A percentile compares a stretch with the other conserved stretches of the same genome.
phyloP scores from a whole-genome alignment of 2,113 vertebrate species.

The Pyrgilauda ruficollis region DNA sequence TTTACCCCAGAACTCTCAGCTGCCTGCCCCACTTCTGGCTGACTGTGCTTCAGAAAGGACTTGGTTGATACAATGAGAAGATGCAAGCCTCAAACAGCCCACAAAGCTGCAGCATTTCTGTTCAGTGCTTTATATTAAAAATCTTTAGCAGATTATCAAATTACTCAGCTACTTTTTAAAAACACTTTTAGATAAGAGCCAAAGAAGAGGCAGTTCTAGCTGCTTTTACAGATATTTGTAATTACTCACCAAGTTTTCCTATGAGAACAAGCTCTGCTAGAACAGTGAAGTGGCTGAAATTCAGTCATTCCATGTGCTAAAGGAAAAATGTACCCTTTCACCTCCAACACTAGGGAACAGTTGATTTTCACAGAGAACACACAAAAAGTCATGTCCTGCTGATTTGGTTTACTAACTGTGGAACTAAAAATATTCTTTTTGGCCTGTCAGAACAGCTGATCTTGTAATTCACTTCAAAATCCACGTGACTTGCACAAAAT shows the following conservation, averaged over 20 bases:
- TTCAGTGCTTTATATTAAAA: background rate
- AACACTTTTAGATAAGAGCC: background rate
- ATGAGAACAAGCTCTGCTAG: background rate
- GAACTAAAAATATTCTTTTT: constrained; percentile 31
- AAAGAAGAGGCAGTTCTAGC: background rate
- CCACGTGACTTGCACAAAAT: background rate
- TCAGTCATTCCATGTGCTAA: background rate
- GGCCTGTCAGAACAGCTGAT: constrained; percentile 8
- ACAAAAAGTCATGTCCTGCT: background rate
- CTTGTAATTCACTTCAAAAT: background rate
- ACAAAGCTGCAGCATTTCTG: background rate
- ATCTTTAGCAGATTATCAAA: background rate
- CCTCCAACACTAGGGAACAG: background rate
- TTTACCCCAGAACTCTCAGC: background rate
- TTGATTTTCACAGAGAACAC: background rate
- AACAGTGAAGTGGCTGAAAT: background rate
- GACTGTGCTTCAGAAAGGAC: background rate
- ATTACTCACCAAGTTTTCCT: background rate
- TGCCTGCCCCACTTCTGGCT: background rate
- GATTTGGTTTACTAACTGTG: constrained; percentile 34
- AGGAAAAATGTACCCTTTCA: constrained; percentile 35
- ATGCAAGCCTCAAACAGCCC: background rate
- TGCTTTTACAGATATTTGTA: background rate
- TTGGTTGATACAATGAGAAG: background rate
- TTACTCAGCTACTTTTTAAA: background rate